A percentile compares a stretch with the other conserved stretches of the same genome.
These are phyloP conservation scores for Branchipolynoe longqiensis DNA, from an alignment of 2,888 invertebrate genomes.

Conservation along the genomic window DNA sequence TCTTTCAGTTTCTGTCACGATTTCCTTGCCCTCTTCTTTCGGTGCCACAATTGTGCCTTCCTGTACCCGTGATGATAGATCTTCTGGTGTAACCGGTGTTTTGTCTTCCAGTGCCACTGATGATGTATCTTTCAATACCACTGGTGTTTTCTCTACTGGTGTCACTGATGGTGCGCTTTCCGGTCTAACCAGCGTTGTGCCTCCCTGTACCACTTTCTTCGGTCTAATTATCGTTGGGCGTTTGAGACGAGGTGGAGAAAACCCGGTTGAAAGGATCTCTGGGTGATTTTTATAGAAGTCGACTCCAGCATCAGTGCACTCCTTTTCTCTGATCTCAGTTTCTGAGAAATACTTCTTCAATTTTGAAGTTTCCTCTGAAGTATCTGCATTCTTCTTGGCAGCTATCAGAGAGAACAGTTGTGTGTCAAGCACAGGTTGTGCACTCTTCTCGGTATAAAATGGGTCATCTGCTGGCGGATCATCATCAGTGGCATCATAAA, in stretches of 20 bases:
- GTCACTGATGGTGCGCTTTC: not conserved
- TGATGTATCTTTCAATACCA: no score
- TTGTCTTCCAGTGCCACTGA: no score
- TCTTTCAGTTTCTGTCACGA: no score
- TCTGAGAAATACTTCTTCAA: constrained; percentile 35
- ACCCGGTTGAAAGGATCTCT: not conserved
- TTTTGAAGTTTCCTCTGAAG: not conserved
- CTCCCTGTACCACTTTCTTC: constrained; percentile 3
- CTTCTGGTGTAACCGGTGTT: no score
- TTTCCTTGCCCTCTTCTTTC: no score
- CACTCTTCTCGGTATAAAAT: constrained; percentile 26
- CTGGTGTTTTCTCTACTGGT: not conserved
- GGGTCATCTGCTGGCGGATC: not conserved
- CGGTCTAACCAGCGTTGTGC: no score
- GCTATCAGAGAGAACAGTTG: not conserved
- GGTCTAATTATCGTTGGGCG: constrained; percentile 23
- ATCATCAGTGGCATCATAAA: constrained; percentile 29
- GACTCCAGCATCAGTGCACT: not conserved
- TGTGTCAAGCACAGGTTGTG: not conserved
- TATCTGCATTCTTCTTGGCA: not conserved
- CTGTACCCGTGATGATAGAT: no score
- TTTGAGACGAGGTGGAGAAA: not conserved
- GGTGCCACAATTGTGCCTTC: no score
- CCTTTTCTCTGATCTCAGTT: constrained; percentile 29
- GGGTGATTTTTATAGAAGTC: constrained; percentile 7